phyloP scores from a whole-genome alignment of 2,113 vertebrate species.

The Spea multiplicata region DNA sequence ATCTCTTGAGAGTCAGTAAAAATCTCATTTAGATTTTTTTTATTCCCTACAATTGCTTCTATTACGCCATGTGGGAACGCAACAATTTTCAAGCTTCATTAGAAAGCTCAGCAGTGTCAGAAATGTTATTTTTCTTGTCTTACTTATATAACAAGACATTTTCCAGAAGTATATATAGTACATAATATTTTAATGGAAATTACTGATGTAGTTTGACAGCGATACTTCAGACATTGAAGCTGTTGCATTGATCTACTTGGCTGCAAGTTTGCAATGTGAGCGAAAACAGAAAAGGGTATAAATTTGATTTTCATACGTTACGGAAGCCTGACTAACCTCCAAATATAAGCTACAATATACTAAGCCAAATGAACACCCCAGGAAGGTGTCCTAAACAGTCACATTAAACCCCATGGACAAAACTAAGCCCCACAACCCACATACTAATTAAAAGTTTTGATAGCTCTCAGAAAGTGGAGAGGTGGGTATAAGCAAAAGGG shows the following conservation, averaged over 20 bases:
- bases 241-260: neutral
- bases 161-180: neutral
- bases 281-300: neutral
- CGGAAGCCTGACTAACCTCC: no score
- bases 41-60: neutral
- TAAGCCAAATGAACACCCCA: no score
- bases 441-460: no score
- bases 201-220: neutral
- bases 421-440: no score
- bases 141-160: conserved; percentile 1
- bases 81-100: neutral
- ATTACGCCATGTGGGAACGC: neutral
- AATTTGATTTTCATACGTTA: no score
- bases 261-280: neutral
- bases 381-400: no score
- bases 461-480: no score
- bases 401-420: no score
- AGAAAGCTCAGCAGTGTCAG: neutral
- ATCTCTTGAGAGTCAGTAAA: neutral
- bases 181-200: conserved; percentile 3
- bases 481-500: no score
- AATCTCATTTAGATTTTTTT: conserved; percentile 7
- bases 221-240: neutral
- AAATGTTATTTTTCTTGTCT: neutral
- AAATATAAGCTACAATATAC: no score